These are phyloP conservation scores for Prochilodus magdalenae DNA, from an alignment of 2,113 vertebrate species.

Conservation along the genomic window DNA sequence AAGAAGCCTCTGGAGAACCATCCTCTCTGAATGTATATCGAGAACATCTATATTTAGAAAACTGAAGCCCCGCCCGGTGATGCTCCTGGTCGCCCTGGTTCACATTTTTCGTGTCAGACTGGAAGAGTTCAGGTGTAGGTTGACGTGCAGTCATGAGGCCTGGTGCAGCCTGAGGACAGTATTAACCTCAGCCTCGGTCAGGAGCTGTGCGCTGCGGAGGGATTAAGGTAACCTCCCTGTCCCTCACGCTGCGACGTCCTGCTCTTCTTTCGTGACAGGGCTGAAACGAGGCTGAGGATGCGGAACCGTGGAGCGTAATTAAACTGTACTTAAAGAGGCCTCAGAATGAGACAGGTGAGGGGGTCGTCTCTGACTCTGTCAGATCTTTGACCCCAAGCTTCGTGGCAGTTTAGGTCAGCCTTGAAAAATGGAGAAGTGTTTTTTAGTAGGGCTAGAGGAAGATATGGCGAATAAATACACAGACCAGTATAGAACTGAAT, in stretches of 20 bases:
- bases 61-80: neutral
- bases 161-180: constrained; percentile 49
- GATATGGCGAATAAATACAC: too few relatives aligned
- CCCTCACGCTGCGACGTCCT: constrained; percentile 46
- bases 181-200: constrained; percentile 53
- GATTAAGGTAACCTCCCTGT: constrained; percentile 52
- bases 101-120: constrained; percentile 35
- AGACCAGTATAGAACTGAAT: too few relatives aligned
- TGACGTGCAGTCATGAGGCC: constrained; percentile 48
- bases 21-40: too few relatives aligned
- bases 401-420: constrained; percentile 37
- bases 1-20: too few relatives aligned
- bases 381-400: constrained; percentile 31
- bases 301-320: constrained; percentile 50
- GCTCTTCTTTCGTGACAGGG: constrained; percentile 32
- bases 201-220: constrained; percentile 48
- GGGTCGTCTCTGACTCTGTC: constrained; percentile 41
- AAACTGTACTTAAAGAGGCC: constrained; percentile 43
- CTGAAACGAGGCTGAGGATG: constrained; percentile 44
- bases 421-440: neutral
- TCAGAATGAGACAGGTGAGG: constrained; percentile 32
- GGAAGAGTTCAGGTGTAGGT: constrained; percentile 58
- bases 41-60: neutral
- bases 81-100: neutral
- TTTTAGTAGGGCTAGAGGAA: too few relatives aligned